Conservation (phyloP, 2,797 vertebrate species). For the Sciurus vulgaris region DNA sequence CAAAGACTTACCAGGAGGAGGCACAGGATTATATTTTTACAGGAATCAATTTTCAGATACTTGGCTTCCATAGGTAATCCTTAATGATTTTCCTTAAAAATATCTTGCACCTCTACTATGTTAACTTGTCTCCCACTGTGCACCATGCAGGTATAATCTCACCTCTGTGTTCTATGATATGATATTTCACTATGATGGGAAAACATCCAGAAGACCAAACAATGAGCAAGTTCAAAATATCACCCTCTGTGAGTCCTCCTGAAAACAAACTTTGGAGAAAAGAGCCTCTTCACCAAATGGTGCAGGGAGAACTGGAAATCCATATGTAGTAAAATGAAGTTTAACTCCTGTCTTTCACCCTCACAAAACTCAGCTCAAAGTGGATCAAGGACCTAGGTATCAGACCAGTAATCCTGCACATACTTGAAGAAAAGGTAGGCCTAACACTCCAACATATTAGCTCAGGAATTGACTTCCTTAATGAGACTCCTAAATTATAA, state of each 20-base stretch:
- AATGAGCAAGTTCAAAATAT: neutral
- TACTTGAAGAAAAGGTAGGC: no score
- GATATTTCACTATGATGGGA: neutral
- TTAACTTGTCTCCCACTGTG: neutral
- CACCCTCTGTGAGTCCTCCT: neutral
- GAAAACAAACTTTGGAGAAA: no score
- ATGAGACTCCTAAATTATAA: no score
- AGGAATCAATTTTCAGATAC: neutral
- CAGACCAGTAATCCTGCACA: no score
- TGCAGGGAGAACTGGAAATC: no score
- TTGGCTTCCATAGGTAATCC: neutral
- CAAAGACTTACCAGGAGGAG: neutral
- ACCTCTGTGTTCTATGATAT: neutral
- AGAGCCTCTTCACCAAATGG: no score
- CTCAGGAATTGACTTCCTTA: no score
- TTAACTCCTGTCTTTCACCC: no score
- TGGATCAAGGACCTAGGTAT: no score
- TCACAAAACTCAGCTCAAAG: no score
- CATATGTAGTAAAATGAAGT: no score
- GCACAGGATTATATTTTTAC: neutral
- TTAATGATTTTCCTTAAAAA: neutral
- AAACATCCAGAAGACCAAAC: neutral
- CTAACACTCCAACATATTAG: no score
- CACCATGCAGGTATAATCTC: neutral
- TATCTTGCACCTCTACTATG: neutral